A percentile compares a stretch with the other conserved stretches of the same genome.
Evolutionary conservation across 2,113 vertebrate species (phyloP).

Genomic region (human): DNA sequence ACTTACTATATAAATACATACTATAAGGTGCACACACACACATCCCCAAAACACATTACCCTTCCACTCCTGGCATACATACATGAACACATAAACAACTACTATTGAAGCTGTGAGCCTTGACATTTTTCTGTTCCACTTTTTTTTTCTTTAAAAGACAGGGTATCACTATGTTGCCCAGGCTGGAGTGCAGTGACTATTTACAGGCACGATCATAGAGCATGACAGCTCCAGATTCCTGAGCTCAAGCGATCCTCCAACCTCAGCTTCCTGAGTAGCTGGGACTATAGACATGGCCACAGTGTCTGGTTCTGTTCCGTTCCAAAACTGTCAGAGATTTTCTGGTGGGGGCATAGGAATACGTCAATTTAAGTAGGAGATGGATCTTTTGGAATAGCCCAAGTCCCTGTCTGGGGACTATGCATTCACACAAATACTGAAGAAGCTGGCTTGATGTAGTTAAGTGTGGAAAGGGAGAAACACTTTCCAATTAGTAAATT

Average conservation of each 20-base stretch:
- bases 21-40: no score
- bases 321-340: background rate
- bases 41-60: background rate
- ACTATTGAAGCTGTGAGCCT: background rate
- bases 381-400: background rate
- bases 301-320: background rate
- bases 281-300: background rate
- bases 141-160: background rate
- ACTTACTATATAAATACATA: no score
- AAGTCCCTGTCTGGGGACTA: background rate
- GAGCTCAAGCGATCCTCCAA: background rate
- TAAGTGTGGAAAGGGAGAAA: background rate
- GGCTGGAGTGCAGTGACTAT: background rate
- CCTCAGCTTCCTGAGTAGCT: background rate
- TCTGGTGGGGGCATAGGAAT: background rate
- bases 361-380: background rate
- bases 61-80: background rate
- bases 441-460: background rate
- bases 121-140: background rate
- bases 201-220: background rate
- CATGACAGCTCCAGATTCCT: background rate
- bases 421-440: background rate
- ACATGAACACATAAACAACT: background rate
- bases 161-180: background rate
- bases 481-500: background rate